These are phyloP conservation scores for Acromyrmex heyeri DNA, from an alignment of 1,140 invertebrate genomes.

Conservation along the genomic window DNA sequence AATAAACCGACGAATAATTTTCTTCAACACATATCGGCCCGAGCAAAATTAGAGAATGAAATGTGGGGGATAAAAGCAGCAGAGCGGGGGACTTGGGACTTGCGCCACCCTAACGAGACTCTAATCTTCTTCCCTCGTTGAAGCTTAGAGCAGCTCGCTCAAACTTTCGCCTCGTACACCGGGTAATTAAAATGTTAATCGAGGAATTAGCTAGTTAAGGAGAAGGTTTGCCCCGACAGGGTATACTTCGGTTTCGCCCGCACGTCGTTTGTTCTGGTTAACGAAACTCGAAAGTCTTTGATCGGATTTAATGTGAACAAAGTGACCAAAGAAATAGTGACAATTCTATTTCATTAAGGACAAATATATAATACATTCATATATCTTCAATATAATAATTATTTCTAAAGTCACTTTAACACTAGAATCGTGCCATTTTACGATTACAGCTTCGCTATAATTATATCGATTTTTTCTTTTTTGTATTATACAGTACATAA, in stretches of 20 bases:
- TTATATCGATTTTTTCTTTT: too few species aligned
- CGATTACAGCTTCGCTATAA: too few species aligned
- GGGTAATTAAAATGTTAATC: constrained; percentile 74
- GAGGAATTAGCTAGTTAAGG: constrained; percentile 66
- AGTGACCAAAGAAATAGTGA: background rate
- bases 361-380: background rate
- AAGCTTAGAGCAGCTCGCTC: constrained; percentile 51
- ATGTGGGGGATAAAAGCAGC: constrained; percentile 44
- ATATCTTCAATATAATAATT: background rate
- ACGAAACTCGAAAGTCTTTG: constrained; percentile 29
- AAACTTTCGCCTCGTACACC: constrained; percentile 56
- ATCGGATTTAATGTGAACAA: constrained; percentile 39
- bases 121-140: constrained; percentile 72
- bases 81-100: background rate
- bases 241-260: constrained; percentile 41
- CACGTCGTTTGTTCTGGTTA: constrained; percentile 55
- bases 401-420: background rate
- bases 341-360: background rate
- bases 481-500: too few species aligned
- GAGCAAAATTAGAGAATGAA: constrained; percentile 68
- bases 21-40: constrained; percentile 55
- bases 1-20: constrained; percentile 60
- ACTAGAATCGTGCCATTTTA: too few species aligned
- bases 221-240: constrained; percentile 10
- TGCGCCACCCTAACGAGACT: constrained; percentile 65